These are phyloP conservation scores for Phocides pigmalion DNA, from an alignment of 1,140 invertebrate genomes.

Conservation along the genomic window DNA sequence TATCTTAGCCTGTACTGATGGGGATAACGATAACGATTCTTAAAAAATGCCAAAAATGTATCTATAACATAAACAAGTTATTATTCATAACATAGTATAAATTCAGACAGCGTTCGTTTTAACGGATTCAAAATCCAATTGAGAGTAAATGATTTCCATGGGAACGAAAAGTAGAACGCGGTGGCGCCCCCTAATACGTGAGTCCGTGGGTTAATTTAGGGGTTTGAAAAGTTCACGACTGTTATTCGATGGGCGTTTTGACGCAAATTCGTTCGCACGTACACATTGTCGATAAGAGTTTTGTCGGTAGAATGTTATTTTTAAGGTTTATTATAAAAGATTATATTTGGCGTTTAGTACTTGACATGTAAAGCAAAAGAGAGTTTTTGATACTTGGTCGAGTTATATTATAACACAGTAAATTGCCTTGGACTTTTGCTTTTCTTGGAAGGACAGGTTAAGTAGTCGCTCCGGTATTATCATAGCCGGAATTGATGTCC, in stretches of 20 bases:
- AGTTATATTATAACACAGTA: too few species aligned
- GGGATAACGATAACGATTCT: too few species aligned
- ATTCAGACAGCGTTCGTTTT: conserved; percentile 3
- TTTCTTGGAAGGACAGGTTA: too few species aligned
- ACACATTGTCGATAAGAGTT: conserved; percentile 17
- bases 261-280: conserved; percentile 8
- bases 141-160: conserved; percentile 35
- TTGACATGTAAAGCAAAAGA: too few species aligned
- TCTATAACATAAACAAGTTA: not conserved
- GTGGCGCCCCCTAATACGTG: not conserved
- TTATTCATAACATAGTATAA: not conserved
- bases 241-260: conserved; percentile 29
- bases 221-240: conserved; percentile 26
- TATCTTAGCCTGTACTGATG: not conserved
- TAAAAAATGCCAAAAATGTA: too few species aligned
- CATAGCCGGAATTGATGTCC: too few species aligned
- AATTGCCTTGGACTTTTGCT: too few species aligned
- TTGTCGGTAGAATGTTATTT: conserved; percentile 19
- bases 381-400: too few species aligned
- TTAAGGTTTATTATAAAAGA: conserved; percentile 14
- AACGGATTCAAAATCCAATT: conserved; percentile 36
- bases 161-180: conserved; percentile 6
- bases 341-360: not conserved
- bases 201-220: conserved; percentile 9
- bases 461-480: too few species aligned